phyloP scores from a whole-genome alignment of 2,113 vertebrate genomes.

The Phycodurus eques region DNA sequence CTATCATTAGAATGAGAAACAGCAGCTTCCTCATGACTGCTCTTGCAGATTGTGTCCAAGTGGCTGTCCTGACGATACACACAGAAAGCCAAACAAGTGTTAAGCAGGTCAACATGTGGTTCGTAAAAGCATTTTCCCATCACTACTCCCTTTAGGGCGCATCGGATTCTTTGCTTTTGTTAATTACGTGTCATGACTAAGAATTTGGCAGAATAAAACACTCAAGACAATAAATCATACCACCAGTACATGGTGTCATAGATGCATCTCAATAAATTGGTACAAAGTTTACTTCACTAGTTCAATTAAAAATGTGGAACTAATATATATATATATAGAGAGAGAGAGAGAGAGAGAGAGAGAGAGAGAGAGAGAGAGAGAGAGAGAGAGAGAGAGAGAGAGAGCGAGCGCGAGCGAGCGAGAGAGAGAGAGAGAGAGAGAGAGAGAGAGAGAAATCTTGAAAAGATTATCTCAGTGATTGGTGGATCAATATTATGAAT shows the following conservation, averaged over 20 bases:
- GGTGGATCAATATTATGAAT: too few relatives aligned
- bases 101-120: constrained; percentile 26
- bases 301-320: neutral
- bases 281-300: neutral
- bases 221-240: neutral
- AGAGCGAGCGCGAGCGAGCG: too few relatives aligned
- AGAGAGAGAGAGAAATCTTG: too few relatives aligned
- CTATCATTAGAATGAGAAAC: constrained; percentile 55
- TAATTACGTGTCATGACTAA: neutral
- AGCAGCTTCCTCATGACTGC: constrained; percentile 62
- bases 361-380: too few relatives aligned
- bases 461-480: too few relatives aligned
- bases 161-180: neutral
- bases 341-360: too few relatives aligned
- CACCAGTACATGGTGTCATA: neutral
- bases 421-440: too few relatives aligned
- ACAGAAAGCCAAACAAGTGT: constrained; percentile 16
- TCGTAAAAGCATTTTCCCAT: constrained; percentile 46
- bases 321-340: neutral
- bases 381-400: too few relatives aligned
- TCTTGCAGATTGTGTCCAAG: neutral
- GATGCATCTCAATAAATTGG: neutral
- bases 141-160: neutral
- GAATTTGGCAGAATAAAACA: constrained; percentile 9
- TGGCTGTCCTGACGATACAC: constrained; percentile 11